phyloP scores from a whole-genome alignment of 2,888 invertebrate species.

The Gastrophysa polygoni region DNA sequence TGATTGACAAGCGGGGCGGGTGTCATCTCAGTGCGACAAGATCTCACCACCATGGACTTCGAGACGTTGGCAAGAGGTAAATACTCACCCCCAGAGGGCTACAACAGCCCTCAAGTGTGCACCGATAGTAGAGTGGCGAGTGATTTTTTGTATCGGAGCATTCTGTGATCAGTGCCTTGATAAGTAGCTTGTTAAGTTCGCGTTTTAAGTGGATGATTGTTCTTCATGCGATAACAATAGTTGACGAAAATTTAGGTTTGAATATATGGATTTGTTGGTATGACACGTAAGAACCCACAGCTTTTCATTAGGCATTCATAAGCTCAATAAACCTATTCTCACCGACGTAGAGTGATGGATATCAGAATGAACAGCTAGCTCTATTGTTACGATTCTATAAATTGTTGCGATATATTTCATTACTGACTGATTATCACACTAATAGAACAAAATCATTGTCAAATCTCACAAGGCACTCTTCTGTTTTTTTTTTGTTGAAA shows the following conservation, averaged over 20 bases:
- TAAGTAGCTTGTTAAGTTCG: conserved; percentile 48
- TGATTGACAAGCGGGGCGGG: conserved; percentile 47
- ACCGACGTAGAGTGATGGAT: no score
- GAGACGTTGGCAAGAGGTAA: conserved; percentile 58
- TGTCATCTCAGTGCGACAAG: conserved; percentile 41
- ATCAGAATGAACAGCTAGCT: no score
- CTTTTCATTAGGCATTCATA: no score
- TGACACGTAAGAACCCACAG: conserved; percentile 4
- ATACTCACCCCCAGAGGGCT: conserved; percentile 27
- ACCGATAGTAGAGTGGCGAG: neutral
- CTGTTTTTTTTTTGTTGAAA: no score
- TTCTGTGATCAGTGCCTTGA: neutral
- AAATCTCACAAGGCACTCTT: no score
- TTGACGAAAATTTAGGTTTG: conserved; percentile 30
- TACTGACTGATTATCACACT: no score
- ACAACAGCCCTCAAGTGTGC: neutral
- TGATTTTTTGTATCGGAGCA: neutral
- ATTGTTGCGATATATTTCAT: no score
- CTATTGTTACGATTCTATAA: no score
- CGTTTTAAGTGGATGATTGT: conserved; percentile 53
- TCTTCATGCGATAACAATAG: conserved; percentile 39
- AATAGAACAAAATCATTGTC: no score
- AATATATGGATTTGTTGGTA: conserved; percentile 21
- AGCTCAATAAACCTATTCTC: no score
- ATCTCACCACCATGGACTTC: conserved; percentile 49